Base-by-base conservation (phyloP, 1,140 invertebrate species). In the Steinernema feltiae region DNA sequence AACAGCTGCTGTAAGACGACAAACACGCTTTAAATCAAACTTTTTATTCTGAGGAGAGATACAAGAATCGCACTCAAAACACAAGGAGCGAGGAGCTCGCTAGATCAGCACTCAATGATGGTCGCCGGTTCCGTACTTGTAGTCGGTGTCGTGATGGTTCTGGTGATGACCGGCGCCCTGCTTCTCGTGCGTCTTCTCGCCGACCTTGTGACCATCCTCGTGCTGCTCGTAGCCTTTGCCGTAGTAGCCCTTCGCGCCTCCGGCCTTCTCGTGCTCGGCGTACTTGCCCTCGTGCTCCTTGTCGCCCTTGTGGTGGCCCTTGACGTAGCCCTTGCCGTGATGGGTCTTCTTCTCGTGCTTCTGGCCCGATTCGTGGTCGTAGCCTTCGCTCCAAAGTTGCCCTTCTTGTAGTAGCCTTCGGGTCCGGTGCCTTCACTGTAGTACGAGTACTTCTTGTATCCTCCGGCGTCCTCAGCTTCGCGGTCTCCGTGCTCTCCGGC, bases 371-470 rank as follows among this genome's bases (percentile, higher is more conserved):
- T 71, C 35, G 70, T 30, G 12, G 35, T 32, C 35, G 35, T 71
- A 32, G 41, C 70, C 70, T 71, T 71, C 72, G 32, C 27, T 41
- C n/a, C 72, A 32, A 48, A 73, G 35, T 69, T 27, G 35, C 72
- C 72, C 72, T 73, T 73, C 31, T 32, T 41, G 72, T 73, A 73
- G 31, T 73, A 30, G 1, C 72, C 72, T 2, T 41, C 72, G 18
- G 72, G 72, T 73, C 72, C 72, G 27, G 31, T 48, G 1, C 72
- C 72, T 18, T 48, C 48, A 12, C 35, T 48, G 72, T 73, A 73
- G 72, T 73, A 73, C 18, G 72, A 73, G 72, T 73, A 73, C 72
- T 73, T 73, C 35, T 73, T 73, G 72, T 46, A 41, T 2, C 72
- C 72, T 1, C 48, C 72, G 24, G 29, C 30, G 32, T 31, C 72